phyloP scores from a whole-genome alignment of 2,113 vertebrate species.

The Ia io region DNA sequence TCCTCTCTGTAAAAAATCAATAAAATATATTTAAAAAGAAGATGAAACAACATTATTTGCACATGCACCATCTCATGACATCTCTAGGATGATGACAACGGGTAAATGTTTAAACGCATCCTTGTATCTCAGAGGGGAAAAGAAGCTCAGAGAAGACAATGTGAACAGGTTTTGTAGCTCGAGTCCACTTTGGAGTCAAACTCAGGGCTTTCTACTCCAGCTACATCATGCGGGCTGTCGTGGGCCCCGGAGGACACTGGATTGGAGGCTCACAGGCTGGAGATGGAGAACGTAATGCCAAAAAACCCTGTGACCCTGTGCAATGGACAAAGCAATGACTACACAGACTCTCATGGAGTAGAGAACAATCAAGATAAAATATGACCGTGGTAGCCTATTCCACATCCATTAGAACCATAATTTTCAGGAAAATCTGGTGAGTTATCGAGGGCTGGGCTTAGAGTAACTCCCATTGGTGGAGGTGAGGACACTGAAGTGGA shows the following conservation, averaged over 20 bases:
- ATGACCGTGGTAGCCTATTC: not conserved
- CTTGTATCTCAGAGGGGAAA: not conserved
- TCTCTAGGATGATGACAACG: not conserved
- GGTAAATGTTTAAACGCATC: not conserved
- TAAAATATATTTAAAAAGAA: not conserved
- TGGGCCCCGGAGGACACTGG: not conserved
- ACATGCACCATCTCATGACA: not conserved
- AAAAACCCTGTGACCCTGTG: not conserved
- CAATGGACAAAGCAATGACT: not conserved
- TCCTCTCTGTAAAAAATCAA: too few species aligned
- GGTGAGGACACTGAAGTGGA: not conserved
- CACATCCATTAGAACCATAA: too few species aligned
- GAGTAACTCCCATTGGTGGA: not conserved
- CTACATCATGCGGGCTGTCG: not conserved
- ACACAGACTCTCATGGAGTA: not conserved
- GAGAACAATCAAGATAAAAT: not conserved
- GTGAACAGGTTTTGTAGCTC: not conserved
- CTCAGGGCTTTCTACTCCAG: not conserved
- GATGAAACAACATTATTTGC: not conserved
- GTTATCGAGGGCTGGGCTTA: not conserved
- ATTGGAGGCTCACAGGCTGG: not conserved
- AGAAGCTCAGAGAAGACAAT: not conserved
- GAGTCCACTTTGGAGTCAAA: not conserved
- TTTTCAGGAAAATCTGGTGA: not conserved
- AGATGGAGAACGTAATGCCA: accelerated